Conservation (phyloP, 2,113 vertebrate genomes). For the Peromyscus leucopus region DNA sequence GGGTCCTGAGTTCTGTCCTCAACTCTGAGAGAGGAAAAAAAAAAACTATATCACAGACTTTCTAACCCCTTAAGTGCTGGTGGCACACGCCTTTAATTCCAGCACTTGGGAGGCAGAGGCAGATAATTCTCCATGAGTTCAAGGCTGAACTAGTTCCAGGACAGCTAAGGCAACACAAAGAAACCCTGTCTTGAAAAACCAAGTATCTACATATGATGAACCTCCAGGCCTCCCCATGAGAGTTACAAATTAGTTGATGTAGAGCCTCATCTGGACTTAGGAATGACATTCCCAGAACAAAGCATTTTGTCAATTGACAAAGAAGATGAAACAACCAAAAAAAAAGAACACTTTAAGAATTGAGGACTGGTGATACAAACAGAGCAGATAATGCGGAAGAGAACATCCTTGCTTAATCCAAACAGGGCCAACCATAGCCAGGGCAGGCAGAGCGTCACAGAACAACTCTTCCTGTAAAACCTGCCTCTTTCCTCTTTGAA, state of each 20-base stretch:
- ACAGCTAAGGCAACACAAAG: not conserved
- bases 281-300: not conserved
- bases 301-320: not conserved
- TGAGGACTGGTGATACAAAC: not conserved
- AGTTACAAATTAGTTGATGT: not conserved
- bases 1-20: not conserved
- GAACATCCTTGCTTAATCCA: not conserved
- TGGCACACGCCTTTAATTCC: too few species aligned
- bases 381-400: not conserved
- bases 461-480: not conserved
- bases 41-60: not conserved
- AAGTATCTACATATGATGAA: not conserved
- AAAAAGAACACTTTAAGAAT: not conserved
- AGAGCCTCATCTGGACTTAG: not conserved
- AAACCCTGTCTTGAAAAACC: not conserved
- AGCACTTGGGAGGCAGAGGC: too few species aligned
- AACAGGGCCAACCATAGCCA: too few species aligned
- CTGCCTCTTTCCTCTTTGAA: not conserved
- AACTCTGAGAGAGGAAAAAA: not conserved
- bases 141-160: not conserved
- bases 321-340: not conserved
- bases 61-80: not conserved
- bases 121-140: not conserved
- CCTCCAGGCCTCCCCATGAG: not conserved
- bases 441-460: rapidly evolving